These are phyloP conservation scores for Teleiodes luculella DNA, from an alignment of 2,888 invertebrate species.

Conservation along the genomic window DNA sequence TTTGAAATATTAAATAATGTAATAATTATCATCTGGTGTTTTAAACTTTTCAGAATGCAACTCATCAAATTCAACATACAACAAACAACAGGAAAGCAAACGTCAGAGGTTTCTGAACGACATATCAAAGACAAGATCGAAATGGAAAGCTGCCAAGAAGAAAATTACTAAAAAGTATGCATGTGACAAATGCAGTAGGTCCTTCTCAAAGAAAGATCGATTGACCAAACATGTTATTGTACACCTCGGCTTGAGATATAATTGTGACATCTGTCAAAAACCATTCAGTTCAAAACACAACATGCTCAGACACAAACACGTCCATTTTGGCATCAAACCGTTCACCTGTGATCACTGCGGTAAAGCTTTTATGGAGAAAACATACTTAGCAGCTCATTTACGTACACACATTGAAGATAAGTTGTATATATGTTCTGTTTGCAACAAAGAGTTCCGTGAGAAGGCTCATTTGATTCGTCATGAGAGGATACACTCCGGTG, in stretches of 20 bases:
- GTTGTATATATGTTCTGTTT: constrained; percentile 20
- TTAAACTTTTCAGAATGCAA: background rate
- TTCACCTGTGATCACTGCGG: background rate
- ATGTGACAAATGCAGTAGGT: background rate
- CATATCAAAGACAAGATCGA: background rate
- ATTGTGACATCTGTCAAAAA: background rate
- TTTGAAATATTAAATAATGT: too few species aligned
- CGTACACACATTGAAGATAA: background rate
- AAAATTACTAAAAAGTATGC: background rate
- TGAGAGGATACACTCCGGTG: constrained; percentile 21
- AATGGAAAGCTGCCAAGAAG: background rate
- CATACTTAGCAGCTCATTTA: background rate
- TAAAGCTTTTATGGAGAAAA: background rate
- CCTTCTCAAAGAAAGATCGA: background rate
- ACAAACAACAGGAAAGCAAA: background rate
- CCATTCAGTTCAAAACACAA: background rate
- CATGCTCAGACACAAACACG: background rate
- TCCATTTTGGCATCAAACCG: background rate
- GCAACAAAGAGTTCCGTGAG: constrained; percentile 21
- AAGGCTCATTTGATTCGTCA: constrained; percentile 23
- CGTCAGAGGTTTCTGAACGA: background rate
- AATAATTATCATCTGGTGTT: too few species aligned
- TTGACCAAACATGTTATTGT: background rate
- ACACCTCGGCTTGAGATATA: background rate
- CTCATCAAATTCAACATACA: background rate